Base-by-base conservation (phyloP, 2,888 invertebrate species). In the Notodonta dromedarius region DNA sequence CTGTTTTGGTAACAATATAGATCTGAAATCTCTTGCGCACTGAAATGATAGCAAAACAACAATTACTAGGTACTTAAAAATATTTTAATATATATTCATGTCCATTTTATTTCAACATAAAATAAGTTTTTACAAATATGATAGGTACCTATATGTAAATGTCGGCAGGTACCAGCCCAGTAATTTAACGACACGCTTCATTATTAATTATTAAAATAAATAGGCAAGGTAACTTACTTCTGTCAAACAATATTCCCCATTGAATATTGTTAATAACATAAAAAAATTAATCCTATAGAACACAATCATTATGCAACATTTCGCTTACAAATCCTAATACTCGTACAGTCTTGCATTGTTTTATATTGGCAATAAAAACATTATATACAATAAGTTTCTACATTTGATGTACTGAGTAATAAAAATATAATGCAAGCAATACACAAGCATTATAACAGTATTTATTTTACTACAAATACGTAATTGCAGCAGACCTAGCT, bases 1-100 rank as follows among this genome's bases (percentile, higher is more conserved):
- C 60, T 85, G 90, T 59, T 69, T 74, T 2, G 91, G 88, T 46
- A 88, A 35, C 5, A 51, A 74, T 5, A 84, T 84, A 9, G 71
- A 46, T 53, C 7, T 59, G 46, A n/a, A n/a, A 2, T n/a, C 46
- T n/a, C 5, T 46, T 46, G 46, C 4, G n/a, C 46, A 46, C 46
- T 46, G n/a, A 46, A 46, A 46, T n/a, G 46, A 13, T 5, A 46
- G 13, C 4, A 46, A 42, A 42, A 42, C 11, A 4, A 11, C 1
- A 42, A 11, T 42, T 11, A 9, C 42, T 42, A 42, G 4, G 11
- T 11, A 42, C 4, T 1, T 35, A 42, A 42, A 42, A 11, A 11
- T 2, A 11, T 42, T 4, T 7, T 42, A 42, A 5, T 8, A 42
- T 11, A 7, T 11, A 42, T 40, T 40, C 24, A 24, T 24, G n/a